Base-by-base conservation (phyloP, 1,140 invertebrate species). In the Acromyrmex charruanus region DNA sequence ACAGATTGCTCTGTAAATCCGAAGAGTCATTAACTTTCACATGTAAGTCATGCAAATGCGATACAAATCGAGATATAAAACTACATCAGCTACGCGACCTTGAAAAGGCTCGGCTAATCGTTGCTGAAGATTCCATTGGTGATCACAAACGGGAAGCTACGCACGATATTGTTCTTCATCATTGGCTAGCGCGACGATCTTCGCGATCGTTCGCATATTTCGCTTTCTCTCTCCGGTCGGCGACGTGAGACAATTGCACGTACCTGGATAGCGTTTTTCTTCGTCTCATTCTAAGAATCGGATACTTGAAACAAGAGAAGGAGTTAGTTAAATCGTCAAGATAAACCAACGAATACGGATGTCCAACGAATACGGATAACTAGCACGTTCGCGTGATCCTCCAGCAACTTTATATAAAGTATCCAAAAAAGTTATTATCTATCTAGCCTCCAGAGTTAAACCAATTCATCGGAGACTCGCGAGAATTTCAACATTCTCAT, bases 1-100 rank as follows among this genome's bases (percentile, higher is more conserved):
- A 75, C 39, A 75, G 55, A 84, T 51, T 51, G 16, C 25, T 44
- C 14, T n/a, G 80, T 49, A 49, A 61, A 9, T 44, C 25, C 44
- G 51, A 51, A 21, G 71, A 25, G 69, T 84, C 44, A 44, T 49
- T 39, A 79, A 58, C 59, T 49, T 63, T 86, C 59, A 55, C 58
- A 51, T 49, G 49, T 61, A 49, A 28, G 59, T 80, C 75, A 28
- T 49, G 63, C 28, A 87, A 85, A 85, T 16, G 55, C 53, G 68
- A 68, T 66, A 74, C 35, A 85, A 85, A 75, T 85, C 55, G 75
- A 87, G 72, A 82, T 90, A 90, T 69, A 82, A 89, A 89, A 90
- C 58, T 85, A 65, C 35, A 72, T 74, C 75, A 68, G 75, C 72
- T 63, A 59, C 59, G 58, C 44, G 53, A 71, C 51, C 58, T 44